phyloP scores from a whole-genome alignment of 1,140 invertebrate species.

The Pogonus chalceus region DNA sequence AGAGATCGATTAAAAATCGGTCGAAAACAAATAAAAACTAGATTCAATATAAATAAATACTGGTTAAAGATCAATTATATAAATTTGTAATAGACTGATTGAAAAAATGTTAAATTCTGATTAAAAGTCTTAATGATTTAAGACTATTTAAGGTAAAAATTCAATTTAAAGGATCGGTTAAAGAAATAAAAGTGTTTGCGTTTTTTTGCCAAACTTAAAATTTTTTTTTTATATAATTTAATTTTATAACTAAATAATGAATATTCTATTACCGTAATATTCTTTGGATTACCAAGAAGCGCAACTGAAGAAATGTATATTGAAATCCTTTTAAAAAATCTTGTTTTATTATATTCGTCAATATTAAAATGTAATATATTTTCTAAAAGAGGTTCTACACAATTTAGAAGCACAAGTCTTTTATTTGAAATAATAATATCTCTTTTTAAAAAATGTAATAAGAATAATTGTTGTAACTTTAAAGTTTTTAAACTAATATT shows the following conservation, averaged over 20 bases:
- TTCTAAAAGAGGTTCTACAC: slow-evolving; percentile 39
- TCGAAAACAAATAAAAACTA: too few relatives aligned
- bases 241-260: background rate
- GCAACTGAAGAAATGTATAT: slow-evolving; percentile 48
- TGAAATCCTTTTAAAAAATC: slow-evolving; percentile 51
- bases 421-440: slow-evolving; percentile 43
- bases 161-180: too few relatives aligned
- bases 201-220: slow-evolving; percentile 8
- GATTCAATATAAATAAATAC: too few relatives aligned
- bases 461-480: slow-evolving; percentile 61
- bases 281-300: slow-evolving; percentile 52
- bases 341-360: slow-evolving; percentile 30
- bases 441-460: slow-evolving; percentile 51
- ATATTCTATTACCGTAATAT: slow-evolving; percentile 41
- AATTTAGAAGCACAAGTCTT: slow-evolving; percentile 36
- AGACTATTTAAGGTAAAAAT: too few relatives aligned
- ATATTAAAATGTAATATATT: slow-evolving; percentile 45
- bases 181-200: too few relatives aligned
- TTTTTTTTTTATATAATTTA: slow-evolving; percentile 7
- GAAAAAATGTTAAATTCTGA: too few relatives aligned
- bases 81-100: too few relatives aligned
- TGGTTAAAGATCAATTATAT: too few relatives aligned
- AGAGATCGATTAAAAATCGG: too few relatives aligned
- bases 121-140: too few relatives aligned
- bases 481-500: slow-evolving; percentile 38